Conservation (phyloP, 2,888 invertebrate species). For the Alentia gelatinosa region DNA sequence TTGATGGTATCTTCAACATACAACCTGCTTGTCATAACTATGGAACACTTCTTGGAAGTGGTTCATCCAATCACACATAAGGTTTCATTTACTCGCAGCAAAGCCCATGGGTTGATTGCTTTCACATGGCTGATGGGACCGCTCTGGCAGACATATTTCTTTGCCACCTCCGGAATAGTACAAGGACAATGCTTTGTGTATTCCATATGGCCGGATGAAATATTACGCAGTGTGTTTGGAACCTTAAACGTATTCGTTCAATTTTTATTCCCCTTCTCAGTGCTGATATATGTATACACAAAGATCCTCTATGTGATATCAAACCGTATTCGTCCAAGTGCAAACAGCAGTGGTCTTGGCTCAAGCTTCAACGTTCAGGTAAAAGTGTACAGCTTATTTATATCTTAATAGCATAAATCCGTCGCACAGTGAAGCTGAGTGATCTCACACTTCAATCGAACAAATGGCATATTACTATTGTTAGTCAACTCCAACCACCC, state of each 20-base stretch:
- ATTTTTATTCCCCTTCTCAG: slow-evolving; percentile 19
- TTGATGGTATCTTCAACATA: slow-evolving; percentile 47
- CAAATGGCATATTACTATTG: too few species aligned
- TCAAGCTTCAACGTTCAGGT: not conserved
- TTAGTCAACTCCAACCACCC: too few species aligned
- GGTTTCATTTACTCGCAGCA: not conserved
- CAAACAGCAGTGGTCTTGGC: not conserved
- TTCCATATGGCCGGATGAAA: slow-evolving; percentile 41
- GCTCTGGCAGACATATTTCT: slow-evolving; percentile 30
- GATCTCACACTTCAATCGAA: too few species aligned
- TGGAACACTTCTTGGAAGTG: slow-evolving; percentile 34
- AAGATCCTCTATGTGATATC: slow-evolving; percentile 9
- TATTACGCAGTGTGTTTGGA: not conserved
- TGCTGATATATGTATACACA: slow-evolving; percentile 47
- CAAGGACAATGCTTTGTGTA: slow-evolving; percentile 42
- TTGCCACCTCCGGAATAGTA: not conserved
- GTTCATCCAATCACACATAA: slow-evolving; percentile 53
- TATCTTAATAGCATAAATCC: too few species aligned
- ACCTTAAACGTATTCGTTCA: slow-evolving; percentile 15
- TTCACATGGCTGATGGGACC: slow-evolving; percentile 45
- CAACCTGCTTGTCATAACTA: slow-evolving; percentile 38
- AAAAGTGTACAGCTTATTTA: too few species aligned
- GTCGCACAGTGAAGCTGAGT: too few species aligned
- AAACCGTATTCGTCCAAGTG: not conserved
- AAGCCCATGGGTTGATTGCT: slow-evolving; percentile 17